phyloP scores from a whole-genome alignment of 2,113 vertebrate species.

The Gadus macrocephalus region DNA sequence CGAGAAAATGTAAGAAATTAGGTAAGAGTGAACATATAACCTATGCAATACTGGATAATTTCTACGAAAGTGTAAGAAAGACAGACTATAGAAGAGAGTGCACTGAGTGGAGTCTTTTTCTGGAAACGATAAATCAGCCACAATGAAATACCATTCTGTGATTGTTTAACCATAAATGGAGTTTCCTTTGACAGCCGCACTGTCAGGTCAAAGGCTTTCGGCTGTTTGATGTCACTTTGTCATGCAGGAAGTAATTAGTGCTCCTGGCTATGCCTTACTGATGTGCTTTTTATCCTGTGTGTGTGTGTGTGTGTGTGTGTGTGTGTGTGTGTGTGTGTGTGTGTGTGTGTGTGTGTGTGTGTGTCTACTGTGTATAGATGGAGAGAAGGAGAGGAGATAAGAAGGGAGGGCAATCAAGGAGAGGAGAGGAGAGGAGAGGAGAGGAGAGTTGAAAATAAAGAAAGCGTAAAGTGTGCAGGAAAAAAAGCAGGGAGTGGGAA shows the following conservation, averaged over 20 bases:
- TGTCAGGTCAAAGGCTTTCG: not conserved
- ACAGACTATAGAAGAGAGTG: not conserved
- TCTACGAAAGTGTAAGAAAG: not conserved
- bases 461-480: not conserved
- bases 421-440: conserved; percentile 2
- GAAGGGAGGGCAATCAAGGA: not conserved
- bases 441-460: not conserved
- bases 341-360: not conserved
- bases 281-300: not conserved
- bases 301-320: not conserved
- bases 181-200: not conserved
- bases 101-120: not conserved
- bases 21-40: too few species aligned
- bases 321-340: conserved; percentile 1
- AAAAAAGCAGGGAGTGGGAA: not conserved
- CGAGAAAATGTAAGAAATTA: too few species aligned
- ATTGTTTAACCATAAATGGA: not conserved
- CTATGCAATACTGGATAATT: not conserved
- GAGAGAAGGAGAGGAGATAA: not conserved
- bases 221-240: not conserved
- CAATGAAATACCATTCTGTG: not conserved
- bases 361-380: not conserved
- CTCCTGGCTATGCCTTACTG: not conserved
- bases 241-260: not conserved
- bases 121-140: not conserved